Conservation (phyloP, 2,888 invertebrate species). For the Acronicta leporina region DNA sequence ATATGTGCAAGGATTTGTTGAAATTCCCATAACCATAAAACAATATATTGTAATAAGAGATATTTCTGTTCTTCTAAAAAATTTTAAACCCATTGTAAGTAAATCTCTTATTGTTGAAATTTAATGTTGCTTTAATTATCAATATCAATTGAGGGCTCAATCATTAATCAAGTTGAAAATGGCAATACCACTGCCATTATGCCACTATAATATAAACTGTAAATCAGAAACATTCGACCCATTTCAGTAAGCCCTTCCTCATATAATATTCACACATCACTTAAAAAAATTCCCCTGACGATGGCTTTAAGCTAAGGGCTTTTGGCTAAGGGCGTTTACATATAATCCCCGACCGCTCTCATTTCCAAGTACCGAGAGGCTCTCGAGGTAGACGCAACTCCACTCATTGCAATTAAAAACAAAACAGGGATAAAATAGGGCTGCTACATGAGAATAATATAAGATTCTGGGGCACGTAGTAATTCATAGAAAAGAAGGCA, state of each 20-base stretch:
- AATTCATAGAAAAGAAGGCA: neutral
- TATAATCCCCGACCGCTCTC: constrained; percentile 42
- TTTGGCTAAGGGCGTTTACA: constrained; percentile 28
- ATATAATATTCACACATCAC: constrained; percentile 40
- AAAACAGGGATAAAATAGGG: constrained; percentile 42
- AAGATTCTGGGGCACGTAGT: neutral
- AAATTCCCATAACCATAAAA: too few species aligned
- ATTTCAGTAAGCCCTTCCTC: constrained; percentile 20
- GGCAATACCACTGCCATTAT: too few species aligned
- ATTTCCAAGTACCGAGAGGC: constrained; percentile 28
- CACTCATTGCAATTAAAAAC: constrained; percentile 53
- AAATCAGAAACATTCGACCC: constrained; percentile 17
- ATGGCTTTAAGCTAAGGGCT: constrained; percentile 29
- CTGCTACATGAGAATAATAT: constrained; percentile 14
- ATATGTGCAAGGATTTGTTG: too few species aligned
- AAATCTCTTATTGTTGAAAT: too few species aligned
- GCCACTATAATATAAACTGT: too few species aligned
- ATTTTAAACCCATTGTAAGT: too few species aligned
- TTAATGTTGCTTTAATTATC: too few species aligned
- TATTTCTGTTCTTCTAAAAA: too few species aligned
- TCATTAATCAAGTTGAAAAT: too few species aligned
- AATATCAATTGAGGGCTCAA: too few species aligned
- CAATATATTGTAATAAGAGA: too few species aligned
- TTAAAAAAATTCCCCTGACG: constrained; percentile 23
- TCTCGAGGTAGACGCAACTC: constrained; percentile 34